Evolutionary conservation across 2,797 vertebrate genomes (phyloP), one percentile per base, ranked within the genome.

Genomic region (Erpetoichthys calabaricus): DNA sequence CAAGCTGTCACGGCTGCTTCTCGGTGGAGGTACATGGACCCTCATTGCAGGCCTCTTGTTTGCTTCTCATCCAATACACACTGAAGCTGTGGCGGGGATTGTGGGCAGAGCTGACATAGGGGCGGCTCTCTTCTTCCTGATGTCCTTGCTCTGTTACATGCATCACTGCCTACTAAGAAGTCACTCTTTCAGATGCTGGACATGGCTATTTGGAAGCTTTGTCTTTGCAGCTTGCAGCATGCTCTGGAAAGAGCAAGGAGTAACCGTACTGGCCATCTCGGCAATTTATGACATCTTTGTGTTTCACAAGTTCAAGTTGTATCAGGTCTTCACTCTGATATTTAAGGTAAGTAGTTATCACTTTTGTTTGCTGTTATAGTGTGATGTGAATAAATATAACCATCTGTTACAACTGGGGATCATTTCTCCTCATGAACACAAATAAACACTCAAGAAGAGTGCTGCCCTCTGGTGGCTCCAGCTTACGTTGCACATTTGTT

Each of bases 231-330:
- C 86, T 1, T 92, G 89, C 82, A 97, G 95, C 78, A 96, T 99
- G 94, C 75, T 99, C 56, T 99, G 96, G 94, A 99, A 99, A 73
- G 96, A 99, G 70, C 94, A 98, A 59, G 96, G 96, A 44, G 90
- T 99, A 68, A 99, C 95, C 0, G 95, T 97, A 55, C 81, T 99
- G 52, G 94, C 93, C 0, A 69, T 95, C 9, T 90, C 90, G 0
- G 95, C 91, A 0, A 77, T 95, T 53, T 99, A 98, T 0, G 95
- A 98, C 10, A 59, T 96, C 71, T 97, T 94, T 67, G 83, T 99
- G 47, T 89, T 91, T 78, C 90, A 95, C 79, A 78, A 74, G 58
- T 81, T 98, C 65, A 97, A 85, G 73, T 63, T 96, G 70, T 80
- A 76, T 56, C 89, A 98, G 69, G 72, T 94, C 67, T 10, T 93